Base-by-base conservation (phyloP, 1,140 invertebrate genomes). In the Bombus sibiricus region DNA sequence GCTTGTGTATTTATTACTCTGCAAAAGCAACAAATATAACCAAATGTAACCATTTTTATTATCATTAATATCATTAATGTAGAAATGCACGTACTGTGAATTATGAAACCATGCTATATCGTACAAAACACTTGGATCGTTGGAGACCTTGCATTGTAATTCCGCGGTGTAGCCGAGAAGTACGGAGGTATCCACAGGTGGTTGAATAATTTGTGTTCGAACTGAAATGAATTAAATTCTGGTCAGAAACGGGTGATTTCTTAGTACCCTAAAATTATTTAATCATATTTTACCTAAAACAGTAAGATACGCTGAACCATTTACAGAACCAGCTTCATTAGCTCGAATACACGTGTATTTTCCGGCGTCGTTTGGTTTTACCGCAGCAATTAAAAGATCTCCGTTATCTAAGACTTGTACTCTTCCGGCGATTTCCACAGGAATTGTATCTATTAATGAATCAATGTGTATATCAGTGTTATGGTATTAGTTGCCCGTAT, bases 21-120 rank as follows among this genome's bases (percentile, higher is more conserved):
- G 82, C 47, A 92, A 93, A 82, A 73, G 43, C 18, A 83, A 74
- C 9, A 59, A 78, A 15, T 64, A 64, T n/a, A 81, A n/a, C n/a
- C n/a, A n/a, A n/a, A 0, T 22, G 5, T n/a, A 18, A 32, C 5
- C 10, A n/a, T 41, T 76, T n/a, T 64, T 59, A 28, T 57, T 62
- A 13, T 66, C 10, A 82, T 47, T 68, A 53, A 53, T 53, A 53
- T 53, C 47, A 53, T 28, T 2, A 13, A 72, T 25, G 25, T 59
- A 28, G 10, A 59, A 28, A 28, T 59, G 9, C 22, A 96, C 96
- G 96, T 95, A 97, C 97, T 97, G 97, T 92, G 97, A 96, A 94
- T 98, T 97, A 91, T 98, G 98, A 94, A 97, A 98, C 99, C 99
- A 99, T 88, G 97, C 97, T 88, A 99, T 97, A 88, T 97, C 97